phyloP scores from a whole-genome alignment of 2,113 vertebrate species.

The Grammomys surdaster region DNA sequence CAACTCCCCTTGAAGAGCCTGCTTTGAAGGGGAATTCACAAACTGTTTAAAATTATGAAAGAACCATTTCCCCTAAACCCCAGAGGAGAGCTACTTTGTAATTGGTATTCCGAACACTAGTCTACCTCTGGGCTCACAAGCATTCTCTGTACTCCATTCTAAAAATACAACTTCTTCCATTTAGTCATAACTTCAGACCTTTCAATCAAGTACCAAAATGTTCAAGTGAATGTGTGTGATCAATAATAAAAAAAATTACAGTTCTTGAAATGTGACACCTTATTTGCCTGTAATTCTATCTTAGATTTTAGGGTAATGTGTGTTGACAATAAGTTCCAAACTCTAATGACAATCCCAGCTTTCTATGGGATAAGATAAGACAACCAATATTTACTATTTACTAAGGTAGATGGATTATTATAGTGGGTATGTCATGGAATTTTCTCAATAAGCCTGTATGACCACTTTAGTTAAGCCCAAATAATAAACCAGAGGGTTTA shows the following conservation, averaged over 20 bases:
- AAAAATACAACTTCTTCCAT: constrained; percentile 34
- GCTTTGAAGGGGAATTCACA: constrained; percentile 73
- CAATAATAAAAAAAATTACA: constrained; percentile 12
- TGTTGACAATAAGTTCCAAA: background rate
- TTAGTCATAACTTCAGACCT: constrained; percentile 58
- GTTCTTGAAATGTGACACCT: background rate
- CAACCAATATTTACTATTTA: background rate
- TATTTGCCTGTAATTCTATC: background rate
- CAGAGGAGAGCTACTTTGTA: constrained; percentile 25
- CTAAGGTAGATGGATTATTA: background rate
- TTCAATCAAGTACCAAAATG: constrained; percentile 38
- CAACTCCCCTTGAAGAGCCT: constrained; percentile 73
- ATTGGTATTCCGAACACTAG: background rate
- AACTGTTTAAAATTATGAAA: constrained; percentile 61
- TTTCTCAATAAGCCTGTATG: background rate
- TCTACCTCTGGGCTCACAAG: constrained; percentile 14
- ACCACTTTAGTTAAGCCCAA: background rate
- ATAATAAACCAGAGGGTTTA: background rate
- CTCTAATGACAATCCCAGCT: background rate
- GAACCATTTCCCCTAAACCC: constrained; percentile 10
- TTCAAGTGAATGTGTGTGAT: constrained; percentile 2
- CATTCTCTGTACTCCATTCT: background rate
- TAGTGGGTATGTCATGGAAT: background rate
- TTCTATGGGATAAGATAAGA: background rate
- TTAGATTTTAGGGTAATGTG: constrained; percentile 1